Evolutionary conservation across 2,797 vertebrate genomes (phyloP), one percentile per base, ranked within the genome.

Genomic region (Hemibagrus guttatus): DNA sequence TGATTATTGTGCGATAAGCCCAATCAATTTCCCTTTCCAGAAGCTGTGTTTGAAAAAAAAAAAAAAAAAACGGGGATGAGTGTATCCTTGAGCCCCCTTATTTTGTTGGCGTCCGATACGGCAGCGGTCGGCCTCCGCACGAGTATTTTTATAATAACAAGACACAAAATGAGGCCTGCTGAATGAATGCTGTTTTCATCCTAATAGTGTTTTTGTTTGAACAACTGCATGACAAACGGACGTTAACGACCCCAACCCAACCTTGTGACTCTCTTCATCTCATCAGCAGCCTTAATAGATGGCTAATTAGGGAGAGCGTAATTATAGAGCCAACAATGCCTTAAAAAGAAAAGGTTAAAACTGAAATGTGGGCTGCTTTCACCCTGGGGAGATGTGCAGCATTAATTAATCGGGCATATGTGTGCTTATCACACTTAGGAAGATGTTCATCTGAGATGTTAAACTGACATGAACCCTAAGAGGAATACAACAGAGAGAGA

Each of bases 401-500:
- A 87, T 91, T 94, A 94, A 95, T 95, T 94, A 92, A 94, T 94
- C 93, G 91, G 89, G 92, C 91, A 91, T 92, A 92, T 91, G 90
- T 88, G 88, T 87, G 72, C 90, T 89, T 90, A 90, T 88, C 88
- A 85, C 86, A 79, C 42, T 91, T 87, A 86, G 82, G 64, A 87
- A 88, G 81, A 85, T 90, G 90, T 86, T 89, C 88, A 87, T 90
- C 86, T 87, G 85, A 49, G 46, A 49, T 49, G 86, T 90, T 87
- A 83, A 88, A 84, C 81, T 87, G 74, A 90, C 85, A 75, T 89
- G 72, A 85, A 84, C 74, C 72, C 31, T 3, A 58, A 72, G 71
- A 86, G 26, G 56, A 71, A 42, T 31, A 52, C 54, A 54, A 4
- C 54, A 4, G 71, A 52, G 8, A 42, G 42, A 35, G 19, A 59